phyloP scores from a whole-genome alignment of 2,797 vertebrate genomes.

The Eulemur rubriventer region DNA sequence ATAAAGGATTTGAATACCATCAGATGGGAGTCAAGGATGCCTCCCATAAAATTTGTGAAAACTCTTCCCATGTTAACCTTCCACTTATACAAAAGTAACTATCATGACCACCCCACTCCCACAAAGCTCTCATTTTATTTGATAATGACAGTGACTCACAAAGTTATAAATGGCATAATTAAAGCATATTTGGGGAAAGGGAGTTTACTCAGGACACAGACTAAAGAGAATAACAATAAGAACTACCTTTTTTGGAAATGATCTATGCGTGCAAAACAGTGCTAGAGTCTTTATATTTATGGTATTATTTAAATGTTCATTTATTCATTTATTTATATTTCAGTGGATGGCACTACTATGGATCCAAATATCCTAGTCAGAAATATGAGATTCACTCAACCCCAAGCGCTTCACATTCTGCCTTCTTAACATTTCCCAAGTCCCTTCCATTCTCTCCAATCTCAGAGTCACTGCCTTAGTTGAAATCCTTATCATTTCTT shows the following conservation, averaged over 20 bases:
- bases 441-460: neutral
- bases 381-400: neutral
- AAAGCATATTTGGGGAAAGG: neutral
- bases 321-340: neutral
- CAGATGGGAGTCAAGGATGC: neutral
- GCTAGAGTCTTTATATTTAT: neutral
- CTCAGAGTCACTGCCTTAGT: neutral
- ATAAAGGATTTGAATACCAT: neutral
- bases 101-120: neutral
- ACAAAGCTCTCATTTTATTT: neutral
- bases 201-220: neutral
- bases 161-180: neutral
- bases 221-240: neutral
- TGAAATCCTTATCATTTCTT: neutral
- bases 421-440: neutral
- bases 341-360: neutral
- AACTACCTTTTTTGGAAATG: neutral
- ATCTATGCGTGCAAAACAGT: neutral
- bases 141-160: neutral
- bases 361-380: neutral
- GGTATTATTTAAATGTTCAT: neutral
- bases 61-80: neutral
- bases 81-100: neutral
- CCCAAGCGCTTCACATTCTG: neutral
- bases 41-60: neutral